Conservation (phyloP, 1,140 invertebrate species). For the Calosoma granatense region DNA sequence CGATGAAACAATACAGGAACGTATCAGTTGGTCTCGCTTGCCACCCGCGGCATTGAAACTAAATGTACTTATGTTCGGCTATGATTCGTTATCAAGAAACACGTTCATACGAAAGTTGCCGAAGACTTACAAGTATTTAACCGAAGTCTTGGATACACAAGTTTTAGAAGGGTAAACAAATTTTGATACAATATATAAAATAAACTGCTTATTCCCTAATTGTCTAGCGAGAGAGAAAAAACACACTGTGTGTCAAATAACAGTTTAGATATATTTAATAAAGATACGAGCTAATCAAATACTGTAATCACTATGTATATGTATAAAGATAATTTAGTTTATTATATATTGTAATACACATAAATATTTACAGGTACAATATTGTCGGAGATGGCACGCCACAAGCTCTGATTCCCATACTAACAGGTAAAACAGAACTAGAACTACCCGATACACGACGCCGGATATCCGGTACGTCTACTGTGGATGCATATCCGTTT, state of each 20-base stretch:
- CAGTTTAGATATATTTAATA: constrained; percentile 10
- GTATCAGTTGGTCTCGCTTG: constrained; percentile 41
- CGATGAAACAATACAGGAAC: constrained; percentile 35
- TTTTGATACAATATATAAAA: background rate
- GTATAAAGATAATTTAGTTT: background rate
- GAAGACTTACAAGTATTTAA: constrained; percentile 67
- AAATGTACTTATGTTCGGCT: constrained; percentile 82
- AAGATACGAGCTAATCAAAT: background rate
- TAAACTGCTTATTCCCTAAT: background rate
- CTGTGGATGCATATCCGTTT: constrained; percentile 71
- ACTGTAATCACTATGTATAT: background rate
- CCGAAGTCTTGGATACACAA: constrained; percentile 51
- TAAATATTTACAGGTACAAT: constrained; percentile 50
- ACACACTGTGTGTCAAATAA: background rate
- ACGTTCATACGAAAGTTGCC: constrained; percentile 80
- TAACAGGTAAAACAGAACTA: constrained; percentile 80
- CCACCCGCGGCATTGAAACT: constrained; percentile 42
- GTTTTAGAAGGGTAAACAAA: constrained; percentile 54
- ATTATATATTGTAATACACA: background rate
- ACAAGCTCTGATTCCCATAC: constrained; percentile 81
- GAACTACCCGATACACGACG: constrained; percentile 74
- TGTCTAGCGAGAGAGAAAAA: background rate
- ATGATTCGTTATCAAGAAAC: constrained; percentile 83
- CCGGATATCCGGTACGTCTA: constrained; percentile 47
- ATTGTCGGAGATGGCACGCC: constrained; percentile 93